These are phyloP conservation scores for Ochotona curzoniae DNA, from an alignment of 2,113 vertebrate genomes.

Conservation along the genomic window DNA sequence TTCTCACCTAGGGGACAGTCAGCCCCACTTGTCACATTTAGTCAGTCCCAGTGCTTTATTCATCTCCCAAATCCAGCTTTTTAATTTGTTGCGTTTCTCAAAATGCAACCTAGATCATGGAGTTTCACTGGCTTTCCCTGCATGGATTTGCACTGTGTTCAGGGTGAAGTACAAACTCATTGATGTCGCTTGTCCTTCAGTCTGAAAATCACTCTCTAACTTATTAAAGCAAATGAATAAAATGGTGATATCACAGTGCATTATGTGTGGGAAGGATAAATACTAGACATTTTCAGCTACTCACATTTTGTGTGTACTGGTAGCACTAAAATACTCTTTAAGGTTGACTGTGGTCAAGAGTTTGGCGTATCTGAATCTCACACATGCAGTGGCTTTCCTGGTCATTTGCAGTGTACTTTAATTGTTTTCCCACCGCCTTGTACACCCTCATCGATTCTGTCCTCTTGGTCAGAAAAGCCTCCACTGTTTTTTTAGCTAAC, in stretches of 20 bases:
- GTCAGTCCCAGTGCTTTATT: background rate
- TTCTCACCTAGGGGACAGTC: background rate
- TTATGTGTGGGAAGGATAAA: background rate
- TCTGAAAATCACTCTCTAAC: background rate
- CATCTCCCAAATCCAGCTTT: background rate
- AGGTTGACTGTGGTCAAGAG: background rate
- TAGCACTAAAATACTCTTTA: conserved; percentile 30
- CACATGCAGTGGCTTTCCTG: background rate
- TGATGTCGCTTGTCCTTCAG: background rate
- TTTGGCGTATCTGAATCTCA: background rate
- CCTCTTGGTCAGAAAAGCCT: background rate
- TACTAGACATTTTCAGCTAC: conserved; percentile 9
- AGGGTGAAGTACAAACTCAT: conserved; percentile 12
- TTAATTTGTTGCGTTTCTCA: background rate
- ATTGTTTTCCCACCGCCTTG: background rate
- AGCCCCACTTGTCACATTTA: background rate
- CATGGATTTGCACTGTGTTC: background rate
- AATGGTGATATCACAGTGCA: background rate
- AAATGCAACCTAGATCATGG: background rate
- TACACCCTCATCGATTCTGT: background rate
- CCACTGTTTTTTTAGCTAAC: background rate
- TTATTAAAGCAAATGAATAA: background rate
- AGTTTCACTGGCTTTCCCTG: background rate
- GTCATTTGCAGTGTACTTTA: conserved; percentile 11
- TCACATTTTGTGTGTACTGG: background rate